Evolutionary conservation across 2,888 invertebrate species (phyloP).

Genomic region (Drosophila fungiperda): DNA sequence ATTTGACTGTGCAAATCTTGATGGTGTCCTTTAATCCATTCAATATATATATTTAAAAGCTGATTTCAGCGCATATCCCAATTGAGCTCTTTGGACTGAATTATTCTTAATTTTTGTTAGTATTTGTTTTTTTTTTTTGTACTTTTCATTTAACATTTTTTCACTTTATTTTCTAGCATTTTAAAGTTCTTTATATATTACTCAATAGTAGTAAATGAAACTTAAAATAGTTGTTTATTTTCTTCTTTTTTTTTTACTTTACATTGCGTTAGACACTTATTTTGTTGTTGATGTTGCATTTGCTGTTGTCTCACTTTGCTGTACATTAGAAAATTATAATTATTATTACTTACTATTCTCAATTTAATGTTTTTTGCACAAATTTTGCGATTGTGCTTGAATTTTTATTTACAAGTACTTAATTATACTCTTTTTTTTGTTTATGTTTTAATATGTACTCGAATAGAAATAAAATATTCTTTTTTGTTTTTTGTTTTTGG

Average conservation of each 20-base stretch:
- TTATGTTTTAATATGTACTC: constrained; percentile 6
- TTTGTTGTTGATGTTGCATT: constrained; percentile 10
- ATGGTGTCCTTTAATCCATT: not conserved
- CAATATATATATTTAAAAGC: not conserved
- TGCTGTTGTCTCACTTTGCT: constrained; percentile 10
- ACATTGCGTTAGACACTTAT: constrained; percentile 38
- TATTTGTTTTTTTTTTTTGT: constrained; percentile 13
- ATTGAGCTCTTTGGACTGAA: not conserved
- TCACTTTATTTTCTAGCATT: constrained; percentile 63
- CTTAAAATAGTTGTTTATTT: constrained; percentile 39
- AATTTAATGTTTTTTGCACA: constrained; percentile 23
- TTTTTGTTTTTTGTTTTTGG: constrained; percentile 13
- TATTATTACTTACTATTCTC: constrained; percentile 7
- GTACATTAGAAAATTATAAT: constrained; percentile 35
- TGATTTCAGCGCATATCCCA: not conserved
- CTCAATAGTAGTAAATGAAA: constrained; percentile 66
- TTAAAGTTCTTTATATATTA: constrained; percentile 57
- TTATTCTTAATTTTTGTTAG: not conserved
- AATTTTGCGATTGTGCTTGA: constrained; percentile 15
- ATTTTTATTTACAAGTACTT: constrained; percentile 34
- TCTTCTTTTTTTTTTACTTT: constrained; percentile 7
- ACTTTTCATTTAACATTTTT: constrained; percentile 58
- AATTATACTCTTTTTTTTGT: not conserved
- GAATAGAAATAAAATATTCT: constrained; percentile 9
- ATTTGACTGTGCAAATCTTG: not conserved